A percentile compares a stretch with the other conserved stretches of the same genome.
phyloP scores from a whole-genome alignment of 2,797 vertebrate genomes.

The Eospalax fontanierii region DNA sequence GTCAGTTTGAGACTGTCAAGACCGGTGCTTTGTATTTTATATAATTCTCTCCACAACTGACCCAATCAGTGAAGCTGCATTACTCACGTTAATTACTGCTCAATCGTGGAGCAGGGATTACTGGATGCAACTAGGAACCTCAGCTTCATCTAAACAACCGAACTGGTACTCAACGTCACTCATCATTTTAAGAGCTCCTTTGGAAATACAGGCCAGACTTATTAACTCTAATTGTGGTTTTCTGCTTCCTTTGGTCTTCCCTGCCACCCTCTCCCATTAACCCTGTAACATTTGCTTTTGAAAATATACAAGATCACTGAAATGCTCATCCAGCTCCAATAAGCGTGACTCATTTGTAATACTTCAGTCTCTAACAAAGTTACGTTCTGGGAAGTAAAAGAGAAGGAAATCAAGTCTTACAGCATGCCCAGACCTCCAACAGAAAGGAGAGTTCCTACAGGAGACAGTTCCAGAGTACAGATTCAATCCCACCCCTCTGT shows the following conservation, averaged over 20 bases:
- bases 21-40: neutral
- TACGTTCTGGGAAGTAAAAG: conserved; percentile 35
- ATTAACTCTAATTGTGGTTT: conserved; percentile 48
- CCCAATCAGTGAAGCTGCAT: neutral
- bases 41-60: neutral
- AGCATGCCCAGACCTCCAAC: neutral
- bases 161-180: conserved; percentile 8
- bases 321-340: neutral
- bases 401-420: conserved; percentile 20
- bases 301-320: conserved; percentile 45
- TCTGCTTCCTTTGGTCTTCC: conserved; percentile 36
- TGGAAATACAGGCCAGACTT: conserved; percentile 42
- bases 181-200: conserved; percentile 51
- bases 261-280: conserved; percentile 15
- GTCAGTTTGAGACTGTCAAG: neutral
- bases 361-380: conserved; percentile 28
- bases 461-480: neutral
- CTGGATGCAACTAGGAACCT: neutral
- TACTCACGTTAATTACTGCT: neutral
- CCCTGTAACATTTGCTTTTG: conserved; percentile 62
- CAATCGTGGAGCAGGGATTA: neutral
- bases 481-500: neutral
- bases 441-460: neutral
- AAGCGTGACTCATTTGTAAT: conserved; percentile 50
- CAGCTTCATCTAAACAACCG: conserved; percentile 11